Evolutionary conservation across 2,888 invertebrate species (phyloP).

Genomic region (Netelia virgata): DNA sequence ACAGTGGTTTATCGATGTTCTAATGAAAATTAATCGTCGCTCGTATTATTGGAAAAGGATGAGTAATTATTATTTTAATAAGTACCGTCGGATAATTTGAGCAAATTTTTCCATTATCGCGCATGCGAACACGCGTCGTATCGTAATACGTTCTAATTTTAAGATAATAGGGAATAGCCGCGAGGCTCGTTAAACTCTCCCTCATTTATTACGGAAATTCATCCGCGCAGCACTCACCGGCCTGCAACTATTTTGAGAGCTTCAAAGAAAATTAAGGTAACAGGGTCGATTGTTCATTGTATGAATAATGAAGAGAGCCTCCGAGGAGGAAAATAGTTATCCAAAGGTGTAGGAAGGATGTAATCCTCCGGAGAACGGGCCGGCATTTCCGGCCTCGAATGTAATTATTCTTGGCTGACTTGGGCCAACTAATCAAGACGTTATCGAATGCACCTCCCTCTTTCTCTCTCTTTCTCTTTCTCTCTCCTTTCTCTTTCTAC

Average conservation of each 20-base stretch:
- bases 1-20: too few species aligned
- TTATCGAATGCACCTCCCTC: slow-evolving; percentile 42
- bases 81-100: neutral
- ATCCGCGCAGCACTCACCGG: neutral
- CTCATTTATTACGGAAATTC: slow-evolving; percentile 37
- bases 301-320: slow-evolving; percentile 57
- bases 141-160: neutral
- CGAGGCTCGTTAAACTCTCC: slow-evolving; percentile 19
- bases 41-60: too few species aligned
- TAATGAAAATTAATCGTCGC: too few species aligned
- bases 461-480: slow-evolving; percentile 10
- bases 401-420: slow-evolving; percentile 51
- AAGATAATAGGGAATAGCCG: neutral
- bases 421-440: slow-evolving; percentile 51
- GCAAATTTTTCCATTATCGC: neutral
- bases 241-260: slow-evolving; percentile 42
- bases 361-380: slow-evolving; percentile 5
- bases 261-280: slow-evolving; percentile 49
- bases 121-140: neutral
- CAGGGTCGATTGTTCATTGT: slow-evolving; percentile 38
- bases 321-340: slow-evolving; percentile 35
- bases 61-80: too few species aligned
- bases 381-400: slow-evolving; percentile 36
- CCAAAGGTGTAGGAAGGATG: slow-evolving; percentile 40
- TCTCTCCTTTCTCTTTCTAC: neutral